Base-by-base conservation (phyloP, 2,888 invertebrate species). In the Melanophora roralis region DNA sequence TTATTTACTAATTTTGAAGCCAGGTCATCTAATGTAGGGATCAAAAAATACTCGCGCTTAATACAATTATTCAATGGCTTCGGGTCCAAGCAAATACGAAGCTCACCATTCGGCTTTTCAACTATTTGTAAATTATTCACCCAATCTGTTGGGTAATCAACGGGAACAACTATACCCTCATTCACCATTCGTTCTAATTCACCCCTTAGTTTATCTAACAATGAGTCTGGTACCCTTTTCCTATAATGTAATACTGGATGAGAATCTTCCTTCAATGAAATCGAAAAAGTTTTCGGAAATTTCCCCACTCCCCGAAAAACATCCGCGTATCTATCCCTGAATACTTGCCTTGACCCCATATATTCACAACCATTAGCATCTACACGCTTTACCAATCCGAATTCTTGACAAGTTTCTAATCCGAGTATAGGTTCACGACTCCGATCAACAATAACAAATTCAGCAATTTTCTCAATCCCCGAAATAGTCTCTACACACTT, bases 81-180 rank as follows among this genome's bases (percentile, higher is more conserved):
- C 12, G 83, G 78, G 53, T 82, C 82, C n/a, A 82, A 64, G 34
- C 82, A 83, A 19, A 82, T 64, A n/a, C 81, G 74, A 55, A 81
- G 65, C 11, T 69, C 59, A 6, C 72, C 79, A 11, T 73, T 47
- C 14, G 72, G 65, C 68, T 80, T 40, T 16, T 78, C 75, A 2
- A 75, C 78, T 36, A 75, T 75, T 7, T 74, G 53, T 9, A 75
- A 59, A 60, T 47, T 47, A 11, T 19, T 21, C 8, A 21, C 72
- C 43, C 72, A 72, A 36, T 79, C 69, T 6, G 62, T 14, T 12
- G 81, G 82, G 4, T 78, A 78, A 65, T 77, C 47, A 19, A 76
- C 74, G 62, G 49, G 74, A 45, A 77, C 73, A 62, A 76, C 71
- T 23, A 81, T 55, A 36, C 76, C 47, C 45, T 59, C 69, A 27